A percentile compares a stretch with the other conserved stretches of the same genome.
Conservation (phyloP, 2,888 invertebrate genomes). For the Thera obeliscata region DNA sequence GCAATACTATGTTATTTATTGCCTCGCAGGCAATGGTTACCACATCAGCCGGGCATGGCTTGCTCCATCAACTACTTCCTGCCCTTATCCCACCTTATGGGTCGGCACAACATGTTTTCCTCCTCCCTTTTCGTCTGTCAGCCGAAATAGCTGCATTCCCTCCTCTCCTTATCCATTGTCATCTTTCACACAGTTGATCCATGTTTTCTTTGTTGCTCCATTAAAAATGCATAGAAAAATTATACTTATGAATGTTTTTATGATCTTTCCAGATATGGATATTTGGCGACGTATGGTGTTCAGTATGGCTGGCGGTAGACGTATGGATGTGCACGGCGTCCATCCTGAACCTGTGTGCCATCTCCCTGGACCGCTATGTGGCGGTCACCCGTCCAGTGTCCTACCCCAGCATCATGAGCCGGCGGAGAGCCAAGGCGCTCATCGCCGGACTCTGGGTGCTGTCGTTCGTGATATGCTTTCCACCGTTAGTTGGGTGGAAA, state of each 20-base stretch:
- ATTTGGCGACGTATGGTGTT: slow-evolving; percentile 98
- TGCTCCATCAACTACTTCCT: too few relatives aligned
- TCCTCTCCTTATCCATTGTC: too few relatives aligned
- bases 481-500: slow-evolving; percentile 97
- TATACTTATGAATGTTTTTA: not conserved
- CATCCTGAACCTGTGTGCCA: slow-evolving; percentile 97
- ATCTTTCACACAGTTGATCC: too few relatives aligned
- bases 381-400: slow-evolving; percentile 98
- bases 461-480: slow-evolving; percentile 98
- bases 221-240: too few relatives aligned
- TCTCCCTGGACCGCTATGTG: slow-evolving; percentile 97
- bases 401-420: slow-evolving; percentile 96
- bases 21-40: too few relatives aligned
- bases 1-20: too few relatives aligned
- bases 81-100: too few relatives aligned
- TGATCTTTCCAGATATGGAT: slow-evolving; percentile 93
- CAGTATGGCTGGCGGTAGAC: slow-evolving; percentile 98
- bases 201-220: too few relatives aligned
- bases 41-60: too few relatives aligned
- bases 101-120: too few relatives aligned
- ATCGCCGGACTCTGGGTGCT: slow-evolving; percentile 97
- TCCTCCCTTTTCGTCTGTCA: too few relatives aligned
- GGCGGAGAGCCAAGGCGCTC: slow-evolving; percentile 92
- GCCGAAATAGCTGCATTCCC: too few relatives aligned
- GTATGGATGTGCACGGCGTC: slow-evolving; percentile 99